Evolutionary conservation across 2,888 invertebrate genomes (phyloP), one percentile per base, ranked within the genome.

Genomic region (Panopea generosa): DNA sequence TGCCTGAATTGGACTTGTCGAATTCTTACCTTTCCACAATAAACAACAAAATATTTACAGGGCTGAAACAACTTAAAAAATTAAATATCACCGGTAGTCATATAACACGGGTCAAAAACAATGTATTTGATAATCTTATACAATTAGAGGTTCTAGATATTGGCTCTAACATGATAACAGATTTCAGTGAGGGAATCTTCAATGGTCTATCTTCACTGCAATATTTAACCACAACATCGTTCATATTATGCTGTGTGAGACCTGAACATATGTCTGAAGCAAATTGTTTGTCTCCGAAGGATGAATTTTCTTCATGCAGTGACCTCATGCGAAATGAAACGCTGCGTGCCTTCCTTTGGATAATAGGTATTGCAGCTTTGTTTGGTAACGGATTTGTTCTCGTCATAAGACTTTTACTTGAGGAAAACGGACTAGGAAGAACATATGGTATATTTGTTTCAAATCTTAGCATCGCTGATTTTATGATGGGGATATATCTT

Each of bases 401-500:
- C 16, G 18, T 82, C 1, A 72, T 68, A 22, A 52, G 82, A 2
- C 29, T 73, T 1, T 18, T 70, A 9, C 40, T 90, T 59, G 84
- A 90, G 61, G 69, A 85, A 84, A 18, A 77, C 72, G 53, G 49
- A 11, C 49, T 77, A 0, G 70, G 65, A 9, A 50, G 68, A 1
- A 71, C 78, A 2, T 79, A 77, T 56, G 79, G 77, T 18, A 67
- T 79, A 3, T 79, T 86, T 60, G 73, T 84, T 1, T 57, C 70
- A 0, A 81, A 84, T 60, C 72, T 86, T 14, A 74, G 80, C 14
- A 43, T 82, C 14, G 77, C 86, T 1, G 86, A 86, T 29, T 76
- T 84, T 1, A 33, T 84, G 6, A 86, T 86, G 86, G 86, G 86
- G 0, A 20, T 86, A 0, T 86, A 86, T 53, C 56, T 86, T 40